Conservation (phyloP, 2,797 vertebrate species). For the Coccyzus lansbergi region DNA sequence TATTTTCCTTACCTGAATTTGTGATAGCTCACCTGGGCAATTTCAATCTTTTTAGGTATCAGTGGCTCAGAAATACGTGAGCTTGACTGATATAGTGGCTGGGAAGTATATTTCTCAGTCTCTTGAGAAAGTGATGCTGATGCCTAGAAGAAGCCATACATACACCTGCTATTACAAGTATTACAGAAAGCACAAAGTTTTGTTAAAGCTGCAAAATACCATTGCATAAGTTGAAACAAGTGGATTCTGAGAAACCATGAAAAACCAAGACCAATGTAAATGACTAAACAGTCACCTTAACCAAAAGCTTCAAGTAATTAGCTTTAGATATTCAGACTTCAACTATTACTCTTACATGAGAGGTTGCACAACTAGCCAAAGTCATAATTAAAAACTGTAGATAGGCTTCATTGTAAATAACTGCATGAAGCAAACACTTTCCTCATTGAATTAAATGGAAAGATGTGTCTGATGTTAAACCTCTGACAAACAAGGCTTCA, state of each 20-base stretch:
- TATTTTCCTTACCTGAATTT: background rate
- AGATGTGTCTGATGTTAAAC: background rate
- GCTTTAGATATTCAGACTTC: background rate
- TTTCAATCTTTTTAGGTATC: slow-evolving; percentile 54
- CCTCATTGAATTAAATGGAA: background rate
- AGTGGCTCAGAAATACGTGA: slow-evolving; percentile 45
- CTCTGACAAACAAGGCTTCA: background rate
- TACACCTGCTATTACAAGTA: background rate
- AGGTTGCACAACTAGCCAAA: background rate
- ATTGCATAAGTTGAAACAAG: background rate
- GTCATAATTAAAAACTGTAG: background rate
- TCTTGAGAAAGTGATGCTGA: slow-evolving; percentile 47
- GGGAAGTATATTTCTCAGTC: slow-evolving; percentile 51
- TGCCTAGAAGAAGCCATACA: slow-evolving; percentile 40
- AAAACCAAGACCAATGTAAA: background rate
- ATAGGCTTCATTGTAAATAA: too few species aligned
- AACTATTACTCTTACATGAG: background rate
- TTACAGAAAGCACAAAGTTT: background rate
- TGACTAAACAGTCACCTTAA: background rate
- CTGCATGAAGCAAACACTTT: background rate
- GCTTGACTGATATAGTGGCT: slow-evolving; percentile 56
- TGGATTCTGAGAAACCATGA: background rate
- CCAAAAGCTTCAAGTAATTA: background rate
- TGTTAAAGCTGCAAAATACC: background rate
- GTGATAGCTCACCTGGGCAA: slow-evolving; percentile 51